phyloP scores from a whole-genome alignment of 2,797 vertebrate genomes.

The Enteromius treurensis region DNA sequence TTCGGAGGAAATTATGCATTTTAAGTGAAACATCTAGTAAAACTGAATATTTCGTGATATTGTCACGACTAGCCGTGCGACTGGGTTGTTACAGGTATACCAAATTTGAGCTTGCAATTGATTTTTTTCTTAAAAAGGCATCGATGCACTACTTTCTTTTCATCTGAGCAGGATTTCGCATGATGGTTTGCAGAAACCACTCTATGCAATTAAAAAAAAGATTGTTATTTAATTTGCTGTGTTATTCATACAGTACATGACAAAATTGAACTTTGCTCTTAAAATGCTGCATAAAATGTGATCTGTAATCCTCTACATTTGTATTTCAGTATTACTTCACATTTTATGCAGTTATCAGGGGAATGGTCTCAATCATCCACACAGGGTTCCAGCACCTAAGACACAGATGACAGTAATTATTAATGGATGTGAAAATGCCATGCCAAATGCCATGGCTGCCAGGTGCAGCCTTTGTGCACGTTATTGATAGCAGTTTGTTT shows the following conservation, averaged over 20 bases:
- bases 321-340: neutral
- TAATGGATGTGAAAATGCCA: slow-evolving; percentile 55
- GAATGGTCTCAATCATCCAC: slow-evolving; percentile 41
- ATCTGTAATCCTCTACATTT: neutral
- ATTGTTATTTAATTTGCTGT: neutral
- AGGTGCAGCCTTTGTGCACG: slow-evolving; percentile 7
- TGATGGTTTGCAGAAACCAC: neutral
- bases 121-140: slow-evolving; percentile 13
- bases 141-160: neutral
- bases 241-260: neutral
- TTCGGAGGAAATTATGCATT: slow-evolving; percentile 77
- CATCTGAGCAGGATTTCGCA: neutral
- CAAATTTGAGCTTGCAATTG: neutral
- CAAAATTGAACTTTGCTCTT: slow-evolving; percentile 4
- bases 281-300: neutral
- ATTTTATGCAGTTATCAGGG: slow-evolving; percentile 21
- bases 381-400: slow-evolving; percentile 45
- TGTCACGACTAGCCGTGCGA: too few species aligned
- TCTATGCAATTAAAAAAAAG: neutral
- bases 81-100: neutral
- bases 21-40: slow-evolving; percentile 71
- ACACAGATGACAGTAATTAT: slow-evolving; percentile 55
- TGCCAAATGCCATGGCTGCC: slow-evolving; percentile 47
- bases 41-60: too few species aligned
- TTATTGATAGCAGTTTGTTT: slow-evolving; percentile 25